Evolutionary conservation across 2,888 invertebrate genomes (phyloP).

Genomic region (Andrena minutula): DNA sequence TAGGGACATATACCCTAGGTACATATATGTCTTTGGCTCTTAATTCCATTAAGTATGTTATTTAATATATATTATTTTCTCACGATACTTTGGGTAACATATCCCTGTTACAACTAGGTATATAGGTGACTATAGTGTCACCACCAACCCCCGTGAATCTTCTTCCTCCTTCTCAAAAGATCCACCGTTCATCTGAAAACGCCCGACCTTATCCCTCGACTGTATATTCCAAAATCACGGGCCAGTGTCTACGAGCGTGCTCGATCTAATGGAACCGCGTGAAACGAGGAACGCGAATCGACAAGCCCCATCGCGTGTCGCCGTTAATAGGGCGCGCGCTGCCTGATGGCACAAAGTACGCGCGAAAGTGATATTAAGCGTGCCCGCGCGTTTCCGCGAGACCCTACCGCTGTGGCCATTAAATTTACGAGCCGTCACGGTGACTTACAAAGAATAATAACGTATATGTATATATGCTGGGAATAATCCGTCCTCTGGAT

Average conservation of each 20-base stretch:
- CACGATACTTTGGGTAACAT: no score
- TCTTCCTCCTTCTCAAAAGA: not conserved
- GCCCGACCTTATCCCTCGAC: no score
- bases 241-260: slow-evolving; percentile 8
- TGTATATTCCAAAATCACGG: not conserved
- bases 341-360: not conserved
- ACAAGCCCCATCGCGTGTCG: slow-evolving; percentile 5
- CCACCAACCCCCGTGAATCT: no score
- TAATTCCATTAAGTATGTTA: no score
- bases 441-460: slow-evolving; percentile 62
- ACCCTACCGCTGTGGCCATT: slow-evolving; percentile 35
- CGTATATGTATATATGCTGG: slow-evolving; percentile 58
- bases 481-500: slow-evolving; percentile 56
- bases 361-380: slow-evolving; percentile 44
- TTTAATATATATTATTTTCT: no score
- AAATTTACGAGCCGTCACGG: slow-evolving; percentile 63
- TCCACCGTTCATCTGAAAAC: not conserved
- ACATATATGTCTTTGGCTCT: no score
- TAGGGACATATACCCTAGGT: no score
- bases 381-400: slow-evolving; percentile 34
- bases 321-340: slow-evolving; percentile 8
- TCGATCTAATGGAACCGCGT: not conserved
- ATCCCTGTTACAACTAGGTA: no score
- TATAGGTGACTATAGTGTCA: no score
- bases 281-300: not conserved